Percentiles rank a stretch among this genome's conserved stretches.
Conservation (phyloP, 2,888 invertebrate genomes). For the Dyspetes luteomarginatus region DNA sequence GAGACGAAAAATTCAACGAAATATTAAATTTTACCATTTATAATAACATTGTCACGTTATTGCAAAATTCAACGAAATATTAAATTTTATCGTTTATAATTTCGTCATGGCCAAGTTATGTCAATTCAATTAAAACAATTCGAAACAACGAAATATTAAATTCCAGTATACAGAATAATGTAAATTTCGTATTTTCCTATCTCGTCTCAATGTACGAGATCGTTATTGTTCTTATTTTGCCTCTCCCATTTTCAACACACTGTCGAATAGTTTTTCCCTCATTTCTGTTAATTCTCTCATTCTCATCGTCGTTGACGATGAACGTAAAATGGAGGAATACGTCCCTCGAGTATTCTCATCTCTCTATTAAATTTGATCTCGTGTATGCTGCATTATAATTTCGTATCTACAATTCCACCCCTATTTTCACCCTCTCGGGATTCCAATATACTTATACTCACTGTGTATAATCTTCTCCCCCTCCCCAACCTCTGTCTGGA, state of each 20-base stretch:
- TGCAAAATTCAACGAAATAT: neutral
- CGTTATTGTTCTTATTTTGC: neutral
- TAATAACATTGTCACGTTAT: neutral
- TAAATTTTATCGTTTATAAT: too few species aligned
- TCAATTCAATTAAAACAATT: too few species aligned
- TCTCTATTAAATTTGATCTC: constrained; percentile 38
- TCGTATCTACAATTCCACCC: constrained; percentile 10
- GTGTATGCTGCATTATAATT: constrained; percentile 50
- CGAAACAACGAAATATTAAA: too few species aligned
- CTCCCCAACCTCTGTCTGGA: too few species aligned
- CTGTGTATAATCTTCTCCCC: neutral
- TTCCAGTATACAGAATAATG: too few species aligned
- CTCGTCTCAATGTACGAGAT: neutral
- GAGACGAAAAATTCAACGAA: too few species aligned
- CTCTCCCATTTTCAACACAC: neutral
- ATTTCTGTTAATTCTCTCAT: neutral
- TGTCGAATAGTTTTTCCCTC: neutral
- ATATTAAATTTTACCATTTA: neutral
- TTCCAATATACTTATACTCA: neutral
- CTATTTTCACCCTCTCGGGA: constrained; percentile 9
- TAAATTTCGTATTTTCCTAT: constrained; percentile 38
- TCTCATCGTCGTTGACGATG: constrained; percentile 16
- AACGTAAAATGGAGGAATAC: constrained; percentile 22
- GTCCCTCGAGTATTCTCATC: constrained; percentile 30
- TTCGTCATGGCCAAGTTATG: too few species aligned